Evolutionary conservation across 2,113 vertebrate species (phyloP).

Genomic region (Butastur rufipennis): DNA sequence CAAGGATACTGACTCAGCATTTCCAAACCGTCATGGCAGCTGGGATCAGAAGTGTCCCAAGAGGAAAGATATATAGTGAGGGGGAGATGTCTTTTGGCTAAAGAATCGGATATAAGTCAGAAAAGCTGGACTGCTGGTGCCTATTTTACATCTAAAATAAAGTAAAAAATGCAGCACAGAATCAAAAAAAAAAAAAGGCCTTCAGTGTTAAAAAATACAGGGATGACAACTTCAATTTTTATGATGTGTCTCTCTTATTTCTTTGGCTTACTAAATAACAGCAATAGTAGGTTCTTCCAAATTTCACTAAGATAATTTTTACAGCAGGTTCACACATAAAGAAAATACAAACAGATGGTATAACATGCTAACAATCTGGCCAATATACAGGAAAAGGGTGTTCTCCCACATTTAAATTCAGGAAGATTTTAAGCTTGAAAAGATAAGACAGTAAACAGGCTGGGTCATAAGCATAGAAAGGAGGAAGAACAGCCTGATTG

Average conservation of each 20-base stretch:
- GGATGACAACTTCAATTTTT: neutral
- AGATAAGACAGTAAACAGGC: neutral
- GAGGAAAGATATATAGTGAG: neutral
- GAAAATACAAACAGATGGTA: conserved; percentile 22
- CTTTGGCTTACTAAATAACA: neutral
- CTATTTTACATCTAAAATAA: conserved; percentile 11
- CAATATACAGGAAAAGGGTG: neutral
- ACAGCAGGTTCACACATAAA: neutral
- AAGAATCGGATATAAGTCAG: neutral
- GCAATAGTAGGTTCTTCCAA: neutral
- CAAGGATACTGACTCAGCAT: neutral
- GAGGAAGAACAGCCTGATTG: neutral
- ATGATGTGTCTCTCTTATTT: neutral
- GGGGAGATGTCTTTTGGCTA: neutral
- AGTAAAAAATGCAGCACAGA: neutral
- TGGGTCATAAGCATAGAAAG: neutral
- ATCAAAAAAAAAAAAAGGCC: neutral
- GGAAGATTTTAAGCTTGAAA: neutral
- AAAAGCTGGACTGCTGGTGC: neutral
- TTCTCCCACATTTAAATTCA: neutral
- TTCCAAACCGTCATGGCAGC: neutral
- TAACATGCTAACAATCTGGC: neutral
- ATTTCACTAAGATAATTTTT: neutral
- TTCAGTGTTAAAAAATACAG: neutral
- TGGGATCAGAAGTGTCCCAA: neutral